Evolutionary conservation across 2,888 invertebrate genomes (phyloP).

Genomic region (Lasioglossum villosulum): DNA sequence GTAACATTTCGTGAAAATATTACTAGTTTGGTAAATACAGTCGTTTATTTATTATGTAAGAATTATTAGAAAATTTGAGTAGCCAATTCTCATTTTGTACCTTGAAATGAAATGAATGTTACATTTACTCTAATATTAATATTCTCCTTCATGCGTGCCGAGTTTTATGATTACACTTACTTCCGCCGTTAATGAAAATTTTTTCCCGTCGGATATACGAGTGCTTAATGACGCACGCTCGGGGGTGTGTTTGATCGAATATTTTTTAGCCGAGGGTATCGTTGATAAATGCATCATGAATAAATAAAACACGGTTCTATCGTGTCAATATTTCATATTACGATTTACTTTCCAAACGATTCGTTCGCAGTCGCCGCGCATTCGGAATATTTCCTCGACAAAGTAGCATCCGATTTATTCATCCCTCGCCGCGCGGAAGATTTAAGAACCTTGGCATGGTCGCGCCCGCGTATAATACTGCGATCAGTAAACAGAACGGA

Average conservation of each 20-base stretch:
- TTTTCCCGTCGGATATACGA: not conserved
- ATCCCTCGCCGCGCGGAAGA: not conserved
- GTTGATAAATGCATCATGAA: not conserved
- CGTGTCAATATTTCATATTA: not conserved
- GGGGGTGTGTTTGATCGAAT: not conserved
- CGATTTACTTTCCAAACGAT: not conserved
- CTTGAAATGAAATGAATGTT: not conserved
- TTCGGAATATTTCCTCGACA: conserved; percentile 1
- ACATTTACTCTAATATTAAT: not conserved
- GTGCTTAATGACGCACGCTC: not conserved
- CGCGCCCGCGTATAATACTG: not conserved
- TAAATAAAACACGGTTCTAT: not conserved
- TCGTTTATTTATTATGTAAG: not conserved
- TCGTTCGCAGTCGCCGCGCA: conserved; percentile 1
- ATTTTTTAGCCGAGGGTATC: not conserved
- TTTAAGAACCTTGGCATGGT: not conserved
- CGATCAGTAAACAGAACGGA: conserved; percentile 1
- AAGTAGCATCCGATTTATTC: not conserved
- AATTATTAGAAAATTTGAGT: not conserved
- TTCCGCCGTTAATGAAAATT: not conserved
- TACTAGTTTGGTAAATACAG: not conserved
- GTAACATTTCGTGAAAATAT: not conserved
- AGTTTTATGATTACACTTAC: not conserved
- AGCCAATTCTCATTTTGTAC: not conserved
- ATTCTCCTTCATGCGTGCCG: not conserved